Conservation (phyloP, 2,797 vertebrate species). For the Catamblyrhynchus diadema region DNA sequence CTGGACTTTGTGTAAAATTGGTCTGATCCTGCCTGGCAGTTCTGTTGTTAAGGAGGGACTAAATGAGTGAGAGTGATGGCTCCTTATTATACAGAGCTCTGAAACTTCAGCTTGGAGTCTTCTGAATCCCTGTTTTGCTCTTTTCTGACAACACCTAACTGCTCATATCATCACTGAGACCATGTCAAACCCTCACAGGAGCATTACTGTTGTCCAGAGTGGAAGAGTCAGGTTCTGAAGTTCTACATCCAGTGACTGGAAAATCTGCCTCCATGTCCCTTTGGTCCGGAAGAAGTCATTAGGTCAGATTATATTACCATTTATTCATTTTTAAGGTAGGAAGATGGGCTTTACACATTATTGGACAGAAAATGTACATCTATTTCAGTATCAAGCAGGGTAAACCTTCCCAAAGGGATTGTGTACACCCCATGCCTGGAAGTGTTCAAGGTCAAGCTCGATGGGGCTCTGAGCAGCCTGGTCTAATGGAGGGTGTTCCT, state of each 20-base stretch:
- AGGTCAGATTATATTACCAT: not conserved
- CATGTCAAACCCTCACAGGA: not conserved
- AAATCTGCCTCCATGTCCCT: not conserved
- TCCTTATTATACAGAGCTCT: not conserved
- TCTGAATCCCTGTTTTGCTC: not conserved
- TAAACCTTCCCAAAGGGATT: not conserved
- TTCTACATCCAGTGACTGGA: not conserved
- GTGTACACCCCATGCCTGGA: not conserved
- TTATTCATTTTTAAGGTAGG: not conserved
- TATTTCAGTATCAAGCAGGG: not conserved
- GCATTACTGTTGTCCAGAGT: not conserved
- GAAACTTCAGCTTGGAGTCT: not conserved
- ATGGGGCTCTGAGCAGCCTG: not conserved
- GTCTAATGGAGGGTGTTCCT: not conserved
- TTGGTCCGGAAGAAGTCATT: not conserved
- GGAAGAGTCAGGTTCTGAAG: not conserved
- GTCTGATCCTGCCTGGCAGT: not conserved
- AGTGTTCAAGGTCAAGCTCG: not conserved
- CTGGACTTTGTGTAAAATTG: not conserved
- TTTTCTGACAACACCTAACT: not conserved
- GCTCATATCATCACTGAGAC: not conserved
- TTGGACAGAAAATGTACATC: not conserved
- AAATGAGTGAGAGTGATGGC: rapidly evolving
- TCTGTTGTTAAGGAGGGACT: not conserved
- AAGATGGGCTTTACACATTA: not conserved